phyloP scores from a whole-genome alignment of 2,797 vertebrate genomes.

The Numenius phaeopus region DNA sequence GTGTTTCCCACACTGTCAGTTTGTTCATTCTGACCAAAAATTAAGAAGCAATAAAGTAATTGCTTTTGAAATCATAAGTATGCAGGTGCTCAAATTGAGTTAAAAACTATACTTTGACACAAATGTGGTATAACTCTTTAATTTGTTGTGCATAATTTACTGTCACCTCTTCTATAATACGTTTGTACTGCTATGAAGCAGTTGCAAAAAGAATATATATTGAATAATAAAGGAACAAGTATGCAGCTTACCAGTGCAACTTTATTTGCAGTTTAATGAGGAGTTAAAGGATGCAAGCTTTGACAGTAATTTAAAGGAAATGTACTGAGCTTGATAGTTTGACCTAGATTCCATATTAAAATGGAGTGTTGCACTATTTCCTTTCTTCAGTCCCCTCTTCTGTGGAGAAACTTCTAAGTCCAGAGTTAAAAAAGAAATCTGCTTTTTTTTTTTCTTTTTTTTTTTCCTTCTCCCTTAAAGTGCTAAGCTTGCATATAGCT shows the following conservation, averaged over 20 bases:
- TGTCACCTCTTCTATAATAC: not conserved
- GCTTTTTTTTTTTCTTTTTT: too few species aligned
- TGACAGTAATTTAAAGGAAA: conserved; percentile 26
- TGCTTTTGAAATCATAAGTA: not conserved
- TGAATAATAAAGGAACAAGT: not conserved
- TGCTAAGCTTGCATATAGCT: not conserved
- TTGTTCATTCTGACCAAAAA: conserved; percentile 17
- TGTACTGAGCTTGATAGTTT: not conserved
- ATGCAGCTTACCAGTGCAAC: not conserved
- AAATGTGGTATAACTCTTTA: not conserved
- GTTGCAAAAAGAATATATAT: not conserved
- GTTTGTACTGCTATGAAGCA: not conserved
- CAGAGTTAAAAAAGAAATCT: not conserved
- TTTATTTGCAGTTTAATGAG: not conserved
- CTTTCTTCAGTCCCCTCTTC: not conserved
- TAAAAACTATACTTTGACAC: not conserved
- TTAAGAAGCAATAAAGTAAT: not conserved
- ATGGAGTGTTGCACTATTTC: not conserved
- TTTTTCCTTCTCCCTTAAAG: not conserved
- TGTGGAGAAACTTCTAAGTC: not conserved
- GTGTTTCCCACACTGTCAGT: not conserved
- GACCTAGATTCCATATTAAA: conserved; percentile 47
- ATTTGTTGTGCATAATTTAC: not conserved
- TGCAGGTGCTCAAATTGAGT: not conserved
- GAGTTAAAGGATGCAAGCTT: conserved; percentile 13